Base-by-base conservation (phyloP, 2,888 invertebrate species). In the Petrolisthes cinctipes region DNA sequence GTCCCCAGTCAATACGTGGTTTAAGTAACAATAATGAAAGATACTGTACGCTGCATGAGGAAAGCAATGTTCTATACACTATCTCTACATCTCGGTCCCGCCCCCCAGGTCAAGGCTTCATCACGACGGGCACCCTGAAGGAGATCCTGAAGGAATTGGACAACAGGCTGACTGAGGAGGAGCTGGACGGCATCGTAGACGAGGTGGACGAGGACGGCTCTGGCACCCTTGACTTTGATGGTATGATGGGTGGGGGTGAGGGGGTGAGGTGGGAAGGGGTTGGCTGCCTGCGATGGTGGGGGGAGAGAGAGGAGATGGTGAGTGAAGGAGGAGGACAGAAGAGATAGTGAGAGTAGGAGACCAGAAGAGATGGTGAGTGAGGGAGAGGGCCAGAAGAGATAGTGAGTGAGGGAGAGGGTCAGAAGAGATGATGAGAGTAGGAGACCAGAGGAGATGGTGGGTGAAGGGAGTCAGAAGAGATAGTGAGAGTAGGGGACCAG, bases 201-300 rank as follows among this genome's bases (percentile, higher is more conserved):
- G 91, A 91, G 61, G 89, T 91, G 78, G 91, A 91, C 85, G 91
- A 91, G 86, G 91, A 91, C 54, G 90, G 90, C 73, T 91, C 91
- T 20, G 91, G 91, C 54, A 91, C 91, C 53, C 89, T 91, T 61
- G 91, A 90, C 83, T 90, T 91, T 81, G 90, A 90, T 57, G 90
- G 90, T 91, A 61, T 75, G 73, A 56, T 75, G 56, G 73, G 11
- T 17, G 23, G 17, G 14, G n/a, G n/a, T n/a, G n/a, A n/a, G n/a
- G 7, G 37, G 81, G 66, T 20, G 57, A 23, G 14, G 57, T 20
- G 23, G 37, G 61, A n/a, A n/a, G 23, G 81, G 23, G 11, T 11
- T n/a, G 61, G 81, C n/a, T n/a, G n/a, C n/a, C n/a, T n/a, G n/a
- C n/a, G n/a, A n/a, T n/a, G 7, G 56, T 17, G 56, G 51, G 54